Base-by-base conservation (phyloP, 2,113 vertebrate genomes). In the Phrynosoma platyrhinos region DNA sequence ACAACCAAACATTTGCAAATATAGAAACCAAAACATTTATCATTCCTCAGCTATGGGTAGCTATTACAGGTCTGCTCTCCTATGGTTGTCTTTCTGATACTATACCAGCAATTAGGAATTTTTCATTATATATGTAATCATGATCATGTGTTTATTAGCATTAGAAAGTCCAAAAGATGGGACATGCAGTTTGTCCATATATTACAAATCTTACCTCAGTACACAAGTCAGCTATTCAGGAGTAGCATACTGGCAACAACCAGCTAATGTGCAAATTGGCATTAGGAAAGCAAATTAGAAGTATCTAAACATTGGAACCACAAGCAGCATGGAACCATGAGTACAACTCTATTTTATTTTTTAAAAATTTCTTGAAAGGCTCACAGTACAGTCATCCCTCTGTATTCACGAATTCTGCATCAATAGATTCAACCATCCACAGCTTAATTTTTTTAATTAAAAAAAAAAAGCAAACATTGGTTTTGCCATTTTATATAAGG, bases 1-100 rank as follows among this genome's bases (percentile, higher is more conserved):
- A 83, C 42, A 88, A 27, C 7, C 58, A 88, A 36, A 78, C 14
- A 76, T 52, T 87, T 83, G 7, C 21, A 83, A 66, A 68, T 77
- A 30, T 66, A 53, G 72, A 36, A n/a, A 25, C 62, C 30, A 62
- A 58, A 32, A 16, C 40, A 82, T 42, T 80, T 12, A 58, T 40
- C 42, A 42, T 6, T 2, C 25, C 21, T 62, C 12, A 25, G 36
- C 8, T 8, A 40, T 88, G 64, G 42, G 10, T 77, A 78, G 42
- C 53, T 32, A 75, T 12, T 64, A 1, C n/a, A 75, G n/a, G 75
- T 53, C 16, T 74, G 47, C 10, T 66, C 62, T 83, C 40, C 62
- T 52, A 27, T 66, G 7, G 47, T 21, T 88, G 58, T 42, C 23
- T 76, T 14, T 4, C 8, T 42, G 55, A 58, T 52, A 12, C 62